Conservation (phyloP, 1,140 invertebrate genomes). For the Carcinoscorpius rotundicauda region DNA sequence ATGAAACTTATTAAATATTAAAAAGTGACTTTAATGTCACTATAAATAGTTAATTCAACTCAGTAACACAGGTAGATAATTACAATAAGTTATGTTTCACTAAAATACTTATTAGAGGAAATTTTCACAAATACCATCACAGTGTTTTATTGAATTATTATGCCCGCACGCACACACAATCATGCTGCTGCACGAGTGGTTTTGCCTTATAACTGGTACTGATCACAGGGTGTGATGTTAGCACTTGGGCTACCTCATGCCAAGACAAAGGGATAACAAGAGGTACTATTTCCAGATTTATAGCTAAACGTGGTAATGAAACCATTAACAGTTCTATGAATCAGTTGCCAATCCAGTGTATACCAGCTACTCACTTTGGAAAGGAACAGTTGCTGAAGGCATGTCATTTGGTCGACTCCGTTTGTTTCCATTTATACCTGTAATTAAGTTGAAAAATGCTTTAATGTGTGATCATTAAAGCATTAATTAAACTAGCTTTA, state of each 20-base stretch:
- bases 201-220: not conserved
- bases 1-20: no score
- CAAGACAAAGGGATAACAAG: not conserved
- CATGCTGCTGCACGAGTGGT: not conserved
- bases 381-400: conserved; percentile 16
- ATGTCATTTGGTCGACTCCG: conserved; percentile 20
- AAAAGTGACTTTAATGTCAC: no score
- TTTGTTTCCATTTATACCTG: conserved; percentile 20
- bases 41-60: no score
- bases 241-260: not conserved
- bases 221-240: not conserved
- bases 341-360: not conserved
- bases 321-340: not conserved
- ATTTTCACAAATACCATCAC: no score
- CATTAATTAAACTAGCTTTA: no score
- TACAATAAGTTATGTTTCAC: no score
- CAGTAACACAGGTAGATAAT: no score
- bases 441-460: no score
- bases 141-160: no score
- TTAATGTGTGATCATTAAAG: no score
- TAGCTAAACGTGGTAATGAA: not conserved
- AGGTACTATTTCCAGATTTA: not conserved
- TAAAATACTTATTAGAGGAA: no score
- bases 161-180: no score
- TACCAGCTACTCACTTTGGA: conserved; percentile 17